phyloP scores from a whole-genome alignment of 2,797 vertebrate genomes.

The Enteromius viviparus region DNA sequence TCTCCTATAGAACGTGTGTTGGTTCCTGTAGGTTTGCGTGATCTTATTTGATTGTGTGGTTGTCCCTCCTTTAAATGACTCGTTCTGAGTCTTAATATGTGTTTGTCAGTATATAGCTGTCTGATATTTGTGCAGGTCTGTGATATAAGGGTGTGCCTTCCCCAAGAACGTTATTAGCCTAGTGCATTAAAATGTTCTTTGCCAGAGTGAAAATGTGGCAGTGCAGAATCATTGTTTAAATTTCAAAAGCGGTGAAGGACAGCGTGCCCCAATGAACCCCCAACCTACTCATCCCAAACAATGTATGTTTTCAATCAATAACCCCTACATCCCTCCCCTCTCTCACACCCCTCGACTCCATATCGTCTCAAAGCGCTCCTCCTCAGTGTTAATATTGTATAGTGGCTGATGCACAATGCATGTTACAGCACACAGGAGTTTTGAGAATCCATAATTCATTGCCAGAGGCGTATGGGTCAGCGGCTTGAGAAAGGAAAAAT shows the following conservation, averaged over 20 bases:
- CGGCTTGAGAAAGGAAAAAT: background rate
- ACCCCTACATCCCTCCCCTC: background rate
- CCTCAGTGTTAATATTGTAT: conserved; percentile 71
- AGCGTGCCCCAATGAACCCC: background rate
- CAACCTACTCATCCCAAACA: background rate
- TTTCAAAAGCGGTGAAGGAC: conserved; percentile 21
- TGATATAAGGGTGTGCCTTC: background rate
- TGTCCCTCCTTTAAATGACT: background rate
- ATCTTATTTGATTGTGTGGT: conserved; percentile 1
- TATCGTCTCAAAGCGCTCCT: background rate
- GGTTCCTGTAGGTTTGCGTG: background rate
- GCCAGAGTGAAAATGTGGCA: conserved; percentile 1
- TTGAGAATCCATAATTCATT: conserved; percentile 73
- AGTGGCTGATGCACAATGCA: conserved; percentile 66
- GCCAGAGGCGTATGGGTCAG: conserved; percentile 22
- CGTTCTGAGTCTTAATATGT: background rate
- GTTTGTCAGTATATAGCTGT: background rate
- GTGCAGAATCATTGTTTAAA: conserved; percentile 8
- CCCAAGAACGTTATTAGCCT: background rate
- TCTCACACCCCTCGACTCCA: background rate
- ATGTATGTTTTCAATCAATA: conserved; percentile 37
- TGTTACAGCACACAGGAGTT: conserved; percentile 58
- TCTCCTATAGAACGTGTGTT: background rate
- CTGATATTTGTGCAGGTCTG: background rate
- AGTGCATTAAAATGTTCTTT: background rate